Conservation (phyloP, 2,888 invertebrate genomes). For the Drosophila birchii region DNA sequence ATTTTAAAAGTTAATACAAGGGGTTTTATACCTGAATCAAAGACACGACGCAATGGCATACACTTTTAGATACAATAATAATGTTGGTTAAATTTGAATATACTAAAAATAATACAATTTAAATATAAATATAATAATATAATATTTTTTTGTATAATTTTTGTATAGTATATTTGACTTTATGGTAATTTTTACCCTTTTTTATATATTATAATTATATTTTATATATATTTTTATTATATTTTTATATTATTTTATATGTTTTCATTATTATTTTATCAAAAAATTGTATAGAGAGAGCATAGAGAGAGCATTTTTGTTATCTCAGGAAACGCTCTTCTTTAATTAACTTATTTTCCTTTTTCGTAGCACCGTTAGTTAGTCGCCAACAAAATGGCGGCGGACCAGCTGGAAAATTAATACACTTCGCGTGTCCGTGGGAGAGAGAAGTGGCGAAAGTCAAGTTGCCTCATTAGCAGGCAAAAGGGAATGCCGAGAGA, state of each 20-base stretch:
- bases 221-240: too few relatives aligned
- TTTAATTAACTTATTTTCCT: conserved; percentile 47
- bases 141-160: too few relatives aligned
- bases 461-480: conserved; percentile 41
- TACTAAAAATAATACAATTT: too few relatives aligned
- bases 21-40: background rate
- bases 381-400: conserved; percentile 56
- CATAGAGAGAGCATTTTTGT: background rate
- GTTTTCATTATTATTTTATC: too few relatives aligned
- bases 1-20: conserved; percentile 5
- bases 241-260: too few relatives aligned
- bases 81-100: too few relatives aligned
- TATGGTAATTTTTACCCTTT: too few relatives aligned
- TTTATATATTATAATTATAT: too few relatives aligned
- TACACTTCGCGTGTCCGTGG: conserved; percentile 17
- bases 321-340: conserved; percentile 11
- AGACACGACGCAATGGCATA: background rate
- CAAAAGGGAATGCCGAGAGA: conserved; percentile 16
- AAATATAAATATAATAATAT: too few relatives aligned
- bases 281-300: background rate
- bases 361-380: conserved; percentile 47
- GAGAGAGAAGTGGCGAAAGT: conserved; percentile 35
- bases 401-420: conserved; percentile 24
- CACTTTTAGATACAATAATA: background rate
- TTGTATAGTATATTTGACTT: too few relatives aligned